Base-by-base conservation (phyloP, 2,797 vertebrate species). In the Atherinosoma microstoma region DNA sequence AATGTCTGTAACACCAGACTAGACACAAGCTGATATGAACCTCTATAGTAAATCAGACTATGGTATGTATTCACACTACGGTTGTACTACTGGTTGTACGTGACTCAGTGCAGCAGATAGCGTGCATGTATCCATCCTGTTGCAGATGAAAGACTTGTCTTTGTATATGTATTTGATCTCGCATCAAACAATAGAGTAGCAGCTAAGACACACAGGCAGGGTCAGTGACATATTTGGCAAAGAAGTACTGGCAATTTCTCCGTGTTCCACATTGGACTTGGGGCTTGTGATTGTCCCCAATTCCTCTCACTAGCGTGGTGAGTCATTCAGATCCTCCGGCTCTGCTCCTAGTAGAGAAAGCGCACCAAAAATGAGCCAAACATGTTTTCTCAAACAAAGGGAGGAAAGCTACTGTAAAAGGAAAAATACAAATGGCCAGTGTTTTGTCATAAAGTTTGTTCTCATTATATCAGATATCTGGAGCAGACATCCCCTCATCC, bases 311-410 rank as follows among this genome's bases (percentile, higher is more conserved):
- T 34, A 61, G n/a, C 47, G 65, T 20, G 9, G 27, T 63, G 24
- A 64, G 70, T 82, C 76, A 75, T 67, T 76, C 71, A 83, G 65
- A 82, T 76, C 80, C 72, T 54, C 4, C 15, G 36, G 59, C 58
- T 2, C 2, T 53, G 47, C n/a, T 72, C 67, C 73, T 71, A 9
- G 35, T 78, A 73, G 77, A 57, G 56, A 81, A 67, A 82, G 36
- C 27, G 56, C 58, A 73, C 71, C 68, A 70, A 35, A 45, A 70
- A 66, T 77, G 54, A 49, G 45, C 22, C 1, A 4, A 11, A 42
- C 7, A 10, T 68, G 40, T 64, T 73, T 77, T 35, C 45, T 67
- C 36, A 56, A 64, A 80, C 64, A 63, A 9, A 73, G 29, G 36
- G 57, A 62, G 70, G 72, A 30, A 29, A 56, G 53, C 15, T 8